Conservation (phyloP, 2,888 invertebrate genomes). For the Caradrina kadenii region DNA sequence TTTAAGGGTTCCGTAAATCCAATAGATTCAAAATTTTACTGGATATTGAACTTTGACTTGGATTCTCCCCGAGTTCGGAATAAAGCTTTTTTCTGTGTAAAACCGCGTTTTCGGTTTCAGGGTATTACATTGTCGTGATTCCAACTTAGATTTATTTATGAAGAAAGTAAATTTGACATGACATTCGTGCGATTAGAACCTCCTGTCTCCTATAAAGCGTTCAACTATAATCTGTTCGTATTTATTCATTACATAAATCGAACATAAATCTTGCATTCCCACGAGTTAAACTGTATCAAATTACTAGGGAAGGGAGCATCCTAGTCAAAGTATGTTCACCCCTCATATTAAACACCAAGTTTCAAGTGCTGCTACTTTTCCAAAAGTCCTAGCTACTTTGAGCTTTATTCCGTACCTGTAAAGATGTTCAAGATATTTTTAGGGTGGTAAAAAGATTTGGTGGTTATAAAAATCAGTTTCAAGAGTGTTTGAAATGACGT, state of each 20-base stretch:
- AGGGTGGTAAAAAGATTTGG: slow-evolving; percentile 24
- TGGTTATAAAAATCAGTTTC: slow-evolving; percentile 82
- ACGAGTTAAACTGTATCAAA: slow-evolving; percentile 86
- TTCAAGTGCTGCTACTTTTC: background rate
- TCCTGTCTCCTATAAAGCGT: slow-evolving; percentile 59
- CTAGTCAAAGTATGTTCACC: slow-evolving; percentile 75
- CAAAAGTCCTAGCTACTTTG: slow-evolving; percentile 49
- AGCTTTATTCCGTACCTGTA: slow-evolving; percentile 56
- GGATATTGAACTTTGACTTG: too few species aligned
- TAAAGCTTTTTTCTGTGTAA: too few species aligned
- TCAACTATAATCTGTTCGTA: slow-evolving; percentile 67
- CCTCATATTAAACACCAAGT: slow-evolving; percentile 70
- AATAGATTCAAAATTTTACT: too few species aligned
- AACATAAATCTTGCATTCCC: slow-evolving; percentile 80
- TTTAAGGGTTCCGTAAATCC: too few species aligned
- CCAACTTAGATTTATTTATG: slow-evolving; percentile 25
- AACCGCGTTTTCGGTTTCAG: background rate
- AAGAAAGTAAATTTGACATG: slow-evolving; percentile 42
- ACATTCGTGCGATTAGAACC: slow-evolving; percentile 56
- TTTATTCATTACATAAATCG: slow-evolving; percentile 72
- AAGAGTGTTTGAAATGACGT: slow-evolving; percentile 85
- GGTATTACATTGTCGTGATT: background rate
- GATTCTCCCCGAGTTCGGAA: too few species aligned
- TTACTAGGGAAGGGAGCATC: slow-evolving; percentile 79
- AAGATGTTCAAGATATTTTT: slow-evolving; percentile 24